Evolutionary conservation across 1,140 invertebrate genomes (phyloP).

Genomic region (Hormaphis cornu): DNA sequence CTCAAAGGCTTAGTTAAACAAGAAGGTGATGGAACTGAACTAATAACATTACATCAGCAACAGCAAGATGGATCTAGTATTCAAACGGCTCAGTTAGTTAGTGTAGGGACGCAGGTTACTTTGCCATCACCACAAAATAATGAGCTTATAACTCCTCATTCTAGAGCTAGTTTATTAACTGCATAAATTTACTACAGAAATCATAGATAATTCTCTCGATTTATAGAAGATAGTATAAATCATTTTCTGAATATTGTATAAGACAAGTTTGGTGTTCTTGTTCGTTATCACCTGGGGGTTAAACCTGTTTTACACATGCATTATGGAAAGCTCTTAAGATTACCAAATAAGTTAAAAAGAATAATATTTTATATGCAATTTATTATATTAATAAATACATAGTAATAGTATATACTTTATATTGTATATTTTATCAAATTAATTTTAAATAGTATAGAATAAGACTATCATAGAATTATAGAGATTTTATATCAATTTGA

Average conservation of each 20-base stretch:
- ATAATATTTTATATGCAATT: no score
- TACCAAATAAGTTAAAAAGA: not conserved
- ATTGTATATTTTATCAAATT: not conserved
- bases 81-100: conserved; percentile 36
- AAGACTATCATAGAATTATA: not conserved
- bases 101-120: conserved; percentile 39
- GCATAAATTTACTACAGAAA: conserved; percentile 34
- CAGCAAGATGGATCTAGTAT: conserved; percentile 18
- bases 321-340: not conserved
- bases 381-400: no score
- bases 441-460: not conserved
- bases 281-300: not conserved
- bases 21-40: conserved; percentile 6
- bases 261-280: conserved; percentile 20
- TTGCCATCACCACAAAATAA: conserved; percentile 37
- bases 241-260: not conserved
- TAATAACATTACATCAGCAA: conserved; percentile 31
- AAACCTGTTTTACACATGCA: not conserved
- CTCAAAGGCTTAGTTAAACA: conserved; percentile 30
- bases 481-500: no score
- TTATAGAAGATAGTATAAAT: not conserved
- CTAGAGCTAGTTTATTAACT: conserved; percentile 36
- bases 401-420: no score
- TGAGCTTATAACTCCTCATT: conserved; percentile 36
- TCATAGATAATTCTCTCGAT: not conserved